Conservation (phyloP, 2,797 vertebrate genomes). For the Chelmon rostratus region DNA sequence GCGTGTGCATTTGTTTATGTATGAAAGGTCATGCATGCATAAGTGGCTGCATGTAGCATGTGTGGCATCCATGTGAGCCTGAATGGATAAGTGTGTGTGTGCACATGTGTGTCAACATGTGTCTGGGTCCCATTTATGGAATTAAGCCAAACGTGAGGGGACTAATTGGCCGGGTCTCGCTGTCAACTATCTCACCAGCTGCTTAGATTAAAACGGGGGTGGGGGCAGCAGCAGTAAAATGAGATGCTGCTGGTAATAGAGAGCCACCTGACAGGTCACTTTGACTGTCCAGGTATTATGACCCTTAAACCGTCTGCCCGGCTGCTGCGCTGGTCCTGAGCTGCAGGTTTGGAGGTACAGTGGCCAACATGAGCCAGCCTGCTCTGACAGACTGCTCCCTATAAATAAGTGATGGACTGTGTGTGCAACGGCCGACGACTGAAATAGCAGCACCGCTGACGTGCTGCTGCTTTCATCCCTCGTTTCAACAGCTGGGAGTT, state of each 20-base stretch:
- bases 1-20: slow-evolving; percentile 36
- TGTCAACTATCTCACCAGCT: slow-evolving; percentile 24
- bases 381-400: slow-evolving; percentile 70
- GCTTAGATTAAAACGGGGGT: slow-evolving; percentile 14
- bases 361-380: slow-evolving; percentile 62
- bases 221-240: slow-evolving; percentile 44
- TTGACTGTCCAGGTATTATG: slow-evolving; percentile 36
- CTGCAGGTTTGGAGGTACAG: slow-evolving; percentile 59
- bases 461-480: slow-evolving; percentile 45
- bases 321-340: slow-evolving; percentile 43
- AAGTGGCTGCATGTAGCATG: slow-evolving; percentile 27
- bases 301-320: slow-evolving; percentile 24
- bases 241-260: slow-evolving; percentile 27
- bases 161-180: slow-evolving; percentile 14
- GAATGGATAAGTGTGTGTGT: slow-evolving; percentile 1
- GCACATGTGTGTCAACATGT: slow-evolving; percentile 21
- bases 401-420: slow-evolving; percentile 80
- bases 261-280: slow-evolving; percentile 21
- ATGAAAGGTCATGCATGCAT: slow-evolving; percentile 42
- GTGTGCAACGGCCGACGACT: slow-evolving; percentile 59
- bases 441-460: slow-evolving; percentile 53
- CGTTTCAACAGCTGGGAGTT: slow-evolving; percentile 23
- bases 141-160: slow-evolving; percentile 18
- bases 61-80: slow-evolving; percentile 14
- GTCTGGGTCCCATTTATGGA: slow-evolving; percentile 37